Percentiles rank a stretch among this genome's conserved stretches.
phyloP scores from a whole-genome alignment of 2,888 invertebrate species.

The Athalia cordata region DNA sequence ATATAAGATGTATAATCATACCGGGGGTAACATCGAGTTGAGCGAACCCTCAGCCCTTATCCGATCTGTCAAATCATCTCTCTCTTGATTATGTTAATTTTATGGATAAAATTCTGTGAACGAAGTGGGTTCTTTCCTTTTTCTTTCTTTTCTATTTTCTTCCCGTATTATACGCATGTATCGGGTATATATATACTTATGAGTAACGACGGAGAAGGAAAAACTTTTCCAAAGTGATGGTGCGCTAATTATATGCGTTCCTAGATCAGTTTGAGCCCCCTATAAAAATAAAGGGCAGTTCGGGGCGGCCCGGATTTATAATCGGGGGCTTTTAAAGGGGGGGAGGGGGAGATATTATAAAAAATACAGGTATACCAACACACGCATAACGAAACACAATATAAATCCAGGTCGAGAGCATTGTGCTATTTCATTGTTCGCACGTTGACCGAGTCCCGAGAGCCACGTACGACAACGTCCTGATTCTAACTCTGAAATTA shows the following conservation, averaged over 20 bases:
- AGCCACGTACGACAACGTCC: conserved; percentile 54
- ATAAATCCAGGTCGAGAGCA: conserved; percentile 39
- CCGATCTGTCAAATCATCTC: conserved; percentile 37
- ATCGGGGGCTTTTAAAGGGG: conserved; percentile 56
- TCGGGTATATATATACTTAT: not conserved
- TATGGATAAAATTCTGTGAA: not conserved
- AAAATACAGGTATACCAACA: conserved; percentile 51
- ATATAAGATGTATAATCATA: not conserved
- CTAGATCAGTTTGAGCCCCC: conserved; percentile 44
- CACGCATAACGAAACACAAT: not conserved
- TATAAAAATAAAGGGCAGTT: conserved; percentile 51
- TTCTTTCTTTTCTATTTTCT: too few relatives aligned
- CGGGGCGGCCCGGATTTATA: conserved; percentile 50
- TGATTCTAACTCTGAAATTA: conserved; percentile 65
- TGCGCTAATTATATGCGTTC: conserved; percentile 55
- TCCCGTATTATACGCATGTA: not conserved
- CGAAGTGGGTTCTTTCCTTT: not conserved
- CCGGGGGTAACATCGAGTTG: too few relatives aligned
- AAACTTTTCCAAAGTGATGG: conserved; percentile 39
- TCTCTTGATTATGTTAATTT: conserved; percentile 27
- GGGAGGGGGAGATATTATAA: conserved; percentile 55
- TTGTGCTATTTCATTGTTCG: conserved; percentile 50
- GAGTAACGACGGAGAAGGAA: not conserved
- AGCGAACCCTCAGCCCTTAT: conserved; percentile 1
- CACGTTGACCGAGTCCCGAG: conserved; percentile 51